These are phyloP conservation scores for Montifringilla adamsi DNA, from an alignment of 2,113 vertebrate species.

Conservation along the genomic window DNA sequence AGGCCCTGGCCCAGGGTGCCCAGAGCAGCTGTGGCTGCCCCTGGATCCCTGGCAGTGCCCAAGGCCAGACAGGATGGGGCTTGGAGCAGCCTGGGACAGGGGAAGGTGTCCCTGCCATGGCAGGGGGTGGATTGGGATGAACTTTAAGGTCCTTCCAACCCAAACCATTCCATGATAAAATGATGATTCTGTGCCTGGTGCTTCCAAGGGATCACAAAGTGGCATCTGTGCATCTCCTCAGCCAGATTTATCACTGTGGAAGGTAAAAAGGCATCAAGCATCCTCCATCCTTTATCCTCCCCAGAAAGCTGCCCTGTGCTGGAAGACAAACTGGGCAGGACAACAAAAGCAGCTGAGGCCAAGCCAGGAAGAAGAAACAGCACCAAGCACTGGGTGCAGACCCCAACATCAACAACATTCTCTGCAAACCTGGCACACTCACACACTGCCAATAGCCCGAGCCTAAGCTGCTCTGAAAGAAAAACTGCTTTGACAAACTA, in stretches of 20 bases:
- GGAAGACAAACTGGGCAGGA: not conserved
- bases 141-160: not conserved
- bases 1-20: not conserved
- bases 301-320: not conserved
- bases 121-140: rapidly evolving
- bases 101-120: not conserved
- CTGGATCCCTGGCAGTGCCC: not conserved
- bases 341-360: rapidly evolving
- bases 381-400: not conserved
- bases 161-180: not conserved
- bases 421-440: not conserved
- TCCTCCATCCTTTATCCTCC: not conserved
- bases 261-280: not conserved
- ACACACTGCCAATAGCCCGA: rapidly evolving
- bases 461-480: not conserved
- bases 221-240: not conserved
- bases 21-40: not conserved
- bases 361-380: not conserved
- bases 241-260: no score
- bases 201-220: not conserved
- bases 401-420: rapidly evolving
- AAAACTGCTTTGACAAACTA: not conserved
- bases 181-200: not conserved
- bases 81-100: rapidly evolving
- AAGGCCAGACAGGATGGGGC: rapidly evolving